These are phyloP conservation scores for Eulithis testata DNA, from an alignment of 2,888 invertebrate genomes.

Conservation along the genomic window DNA sequence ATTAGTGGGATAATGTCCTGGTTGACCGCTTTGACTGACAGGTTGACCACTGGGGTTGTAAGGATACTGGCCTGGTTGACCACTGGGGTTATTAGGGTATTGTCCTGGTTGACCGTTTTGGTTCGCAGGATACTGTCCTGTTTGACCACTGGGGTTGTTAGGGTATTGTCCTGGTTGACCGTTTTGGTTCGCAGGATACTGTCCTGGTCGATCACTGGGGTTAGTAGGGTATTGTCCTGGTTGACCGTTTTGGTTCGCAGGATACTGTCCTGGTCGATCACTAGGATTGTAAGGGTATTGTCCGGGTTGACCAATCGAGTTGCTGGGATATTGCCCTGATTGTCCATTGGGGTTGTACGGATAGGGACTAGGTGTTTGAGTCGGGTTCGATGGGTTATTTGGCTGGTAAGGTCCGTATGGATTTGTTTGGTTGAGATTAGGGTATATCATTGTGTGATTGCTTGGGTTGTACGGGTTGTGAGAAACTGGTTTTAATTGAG, in stretches of 20 bases:
- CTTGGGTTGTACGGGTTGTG: constrained; percentile 16
- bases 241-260: constrained; percentile 22
- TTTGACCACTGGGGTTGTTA: constrained; percentile 26
- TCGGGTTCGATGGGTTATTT: constrained; percentile 17
- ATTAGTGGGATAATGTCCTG: constrained; percentile 14
- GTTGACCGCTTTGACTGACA: constrained; percentile 18
- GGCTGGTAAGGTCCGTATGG: constrained; percentile 30
- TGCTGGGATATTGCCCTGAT: constrained; percentile 18
- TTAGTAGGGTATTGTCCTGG: too few relatives aligned
- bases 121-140: constrained; percentile 15
- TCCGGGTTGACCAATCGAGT: constrained; percentile 32
- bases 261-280: constrained; percentile 10
- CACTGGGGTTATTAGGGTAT: constrained; percentile 10
- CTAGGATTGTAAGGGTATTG: constrained; percentile 16
- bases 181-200: constrained; percentile 20
- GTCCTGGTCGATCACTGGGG: constrained; percentile 9
- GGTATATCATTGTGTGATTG: constrained; percentile 15
- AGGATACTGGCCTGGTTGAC: constrained; percentile 10
- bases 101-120: constrained; percentile 27
- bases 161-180: constrained; percentile 14
- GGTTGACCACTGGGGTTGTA: constrained; percentile 16
- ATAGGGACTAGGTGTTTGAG: constrained; percentile 28
- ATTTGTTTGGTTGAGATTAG: constrained; percentile 13
- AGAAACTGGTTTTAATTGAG: constrained; percentile 29
- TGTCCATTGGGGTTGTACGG: constrained; percentile 27